Conservation (phyloP, 2,888 invertebrate genomes). For the Girardia tigrina region DNA sequence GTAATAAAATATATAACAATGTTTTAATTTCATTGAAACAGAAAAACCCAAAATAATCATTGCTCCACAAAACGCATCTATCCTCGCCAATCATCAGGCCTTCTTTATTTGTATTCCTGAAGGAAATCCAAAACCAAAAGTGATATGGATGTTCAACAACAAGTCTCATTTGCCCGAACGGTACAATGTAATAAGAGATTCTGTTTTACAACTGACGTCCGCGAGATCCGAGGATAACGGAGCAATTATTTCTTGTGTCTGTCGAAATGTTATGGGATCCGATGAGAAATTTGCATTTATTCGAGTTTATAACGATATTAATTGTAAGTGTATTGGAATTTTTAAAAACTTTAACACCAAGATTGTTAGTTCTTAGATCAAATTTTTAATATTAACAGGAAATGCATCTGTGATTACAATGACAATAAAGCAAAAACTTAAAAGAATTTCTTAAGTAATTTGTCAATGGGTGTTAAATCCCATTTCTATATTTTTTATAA, state of each 20-base stretch:
- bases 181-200: background rate
- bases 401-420: too few relatives aligned
- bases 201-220: background rate
- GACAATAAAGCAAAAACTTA: too few relatives aligned
- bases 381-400: too few relatives aligned
- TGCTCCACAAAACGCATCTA: background rate
- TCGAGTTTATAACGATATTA: slow-evolving; percentile 6
- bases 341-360: too few relatives aligned
- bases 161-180: background rate
- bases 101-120: background rate
- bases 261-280: slow-evolving; percentile 3
- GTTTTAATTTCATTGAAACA: too few relatives aligned
- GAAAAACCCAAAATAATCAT: background rate
- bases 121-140: slow-evolving; percentile 11
- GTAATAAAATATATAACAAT: too few relatives aligned
- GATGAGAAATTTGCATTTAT: background rate
- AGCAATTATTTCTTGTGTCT: slow-evolving; percentile 11
- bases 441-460: too few relatives aligned
- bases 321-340: background rate
- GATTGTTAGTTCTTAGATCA: too few relatives aligned
- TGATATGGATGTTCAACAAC: background rate
- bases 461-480: too few relatives aligned
- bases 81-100: background rate
- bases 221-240: background rate
- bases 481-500: too few relatives aligned